These are phyloP conservation scores for Megalopta genalis DNA, from an alignment of 1,140 invertebrate species.

Conservation along the genomic window DNA sequence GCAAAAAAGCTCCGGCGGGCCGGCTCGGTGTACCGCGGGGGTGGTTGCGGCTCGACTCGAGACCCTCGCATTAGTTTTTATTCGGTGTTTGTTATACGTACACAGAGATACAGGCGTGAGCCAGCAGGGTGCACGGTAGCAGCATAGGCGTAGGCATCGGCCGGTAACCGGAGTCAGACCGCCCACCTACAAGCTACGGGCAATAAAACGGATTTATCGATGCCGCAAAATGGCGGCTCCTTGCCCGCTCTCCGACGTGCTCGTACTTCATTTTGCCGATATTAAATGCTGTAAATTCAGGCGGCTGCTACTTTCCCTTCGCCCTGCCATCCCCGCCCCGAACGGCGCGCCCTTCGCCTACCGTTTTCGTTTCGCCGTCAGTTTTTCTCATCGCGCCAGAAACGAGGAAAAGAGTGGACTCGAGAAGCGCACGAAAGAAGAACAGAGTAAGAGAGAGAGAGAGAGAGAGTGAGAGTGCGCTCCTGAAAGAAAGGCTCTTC, in stretches of 20 bases:
- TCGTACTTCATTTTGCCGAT: conserved; percentile 72
- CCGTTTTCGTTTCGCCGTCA: conserved; percentile 15
- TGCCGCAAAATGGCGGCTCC: conserved; percentile 66
- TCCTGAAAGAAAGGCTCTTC: too few relatives aligned
- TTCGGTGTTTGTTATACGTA: conserved; percentile 35
- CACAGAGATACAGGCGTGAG: neutral
- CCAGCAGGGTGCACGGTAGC: neutral
- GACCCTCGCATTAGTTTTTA: conserved; percentile 33
- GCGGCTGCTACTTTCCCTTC: conserved; percentile 37
- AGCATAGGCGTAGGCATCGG: conserved; percentile 28
- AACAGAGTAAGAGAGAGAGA: neutral
- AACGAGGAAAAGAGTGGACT: neutral
- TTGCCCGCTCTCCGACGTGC: conserved; percentile 44
- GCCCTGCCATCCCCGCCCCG: neutral
- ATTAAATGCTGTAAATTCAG: conserved; percentile 71
- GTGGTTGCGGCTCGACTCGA: neutral
- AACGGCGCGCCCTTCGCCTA: neutral
- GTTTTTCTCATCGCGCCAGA: neutral
- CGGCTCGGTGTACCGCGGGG: neutral
- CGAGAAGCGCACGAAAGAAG: neutral
- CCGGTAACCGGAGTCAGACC: conserved; percentile 54
- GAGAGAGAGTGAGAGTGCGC: neutral
- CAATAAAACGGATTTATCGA: conserved; percentile 73
- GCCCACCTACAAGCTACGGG: conserved; percentile 57
- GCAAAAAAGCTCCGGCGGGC: neutral